These are phyloP conservation scores for Tinamus guttatus DNA, from an alignment of 2,113 vertebrate genomes.

Conservation along the genomic window DNA sequence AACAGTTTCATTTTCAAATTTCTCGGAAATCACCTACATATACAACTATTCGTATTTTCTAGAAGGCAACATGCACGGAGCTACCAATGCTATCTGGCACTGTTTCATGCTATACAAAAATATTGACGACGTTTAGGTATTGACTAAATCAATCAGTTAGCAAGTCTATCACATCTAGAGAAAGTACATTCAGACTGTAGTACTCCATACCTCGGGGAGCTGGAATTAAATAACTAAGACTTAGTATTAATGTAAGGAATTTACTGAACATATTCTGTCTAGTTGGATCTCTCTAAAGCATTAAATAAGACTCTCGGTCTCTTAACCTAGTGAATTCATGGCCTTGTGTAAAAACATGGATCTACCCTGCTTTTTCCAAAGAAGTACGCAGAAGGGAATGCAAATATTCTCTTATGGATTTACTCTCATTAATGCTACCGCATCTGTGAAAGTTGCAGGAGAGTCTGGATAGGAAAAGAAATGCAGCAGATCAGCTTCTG, in stretches of 20 bases:
- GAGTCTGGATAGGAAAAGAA: neutral
- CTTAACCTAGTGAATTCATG: neutral
- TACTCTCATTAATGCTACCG: neutral
- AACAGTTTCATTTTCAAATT: neutral
- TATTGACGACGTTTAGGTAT: neutral
- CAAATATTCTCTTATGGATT: neutral
- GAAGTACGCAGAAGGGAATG: neutral
- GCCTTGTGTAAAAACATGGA: neutral
- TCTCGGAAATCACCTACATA: neutral
- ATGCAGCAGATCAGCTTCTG: neutral
- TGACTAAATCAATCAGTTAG: conserved; percentile 44
- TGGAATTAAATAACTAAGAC: conserved; percentile 31
- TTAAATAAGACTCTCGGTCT: neutral
- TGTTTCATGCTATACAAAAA: neutral
- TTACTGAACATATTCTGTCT: neutral
- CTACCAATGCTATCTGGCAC: neutral
- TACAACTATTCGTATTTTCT: neutral
- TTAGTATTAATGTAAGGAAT: conserved; percentile 38
- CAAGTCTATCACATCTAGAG: neutral
- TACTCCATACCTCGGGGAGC: neutral
- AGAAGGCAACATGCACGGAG: neutral
- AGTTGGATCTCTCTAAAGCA: neutral
- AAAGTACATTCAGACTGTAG: neutral
- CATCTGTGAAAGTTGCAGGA: neutral
- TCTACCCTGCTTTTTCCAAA: neutral